These are phyloP conservation scores for Sitophilus oryzae DNA, from an alignment of 1,140 invertebrate species.

Conservation along the genomic window DNA sequence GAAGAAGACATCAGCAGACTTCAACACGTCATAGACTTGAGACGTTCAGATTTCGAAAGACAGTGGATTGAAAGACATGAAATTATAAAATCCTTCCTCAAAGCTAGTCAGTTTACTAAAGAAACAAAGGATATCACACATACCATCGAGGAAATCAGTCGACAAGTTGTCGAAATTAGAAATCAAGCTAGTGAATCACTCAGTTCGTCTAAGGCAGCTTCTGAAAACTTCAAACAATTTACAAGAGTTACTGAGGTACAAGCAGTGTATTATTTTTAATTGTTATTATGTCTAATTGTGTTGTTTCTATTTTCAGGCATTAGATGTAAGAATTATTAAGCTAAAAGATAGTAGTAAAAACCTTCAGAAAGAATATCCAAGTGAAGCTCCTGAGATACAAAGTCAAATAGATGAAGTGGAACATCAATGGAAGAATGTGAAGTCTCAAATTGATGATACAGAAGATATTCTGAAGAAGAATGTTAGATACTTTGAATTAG, in stretches of 20 bases:
- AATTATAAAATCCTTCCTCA: slow-evolving; percentile 57
- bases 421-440: slow-evolving; percentile 67
- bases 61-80: slow-evolving; percentile 56
- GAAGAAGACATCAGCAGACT: slow-evolving; percentile 66
- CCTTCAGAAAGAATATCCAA: slow-evolving; percentile 53
- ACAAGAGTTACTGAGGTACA: slow-evolving; percentile 72
- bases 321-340: slow-evolving; percentile 66
- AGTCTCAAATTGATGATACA: slow-evolving; percentile 61
- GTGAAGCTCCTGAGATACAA: slow-evolving; percentile 55
- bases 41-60: slow-evolving; percentile 53
- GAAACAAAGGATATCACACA: slow-evolving; percentile 70
- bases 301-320: slow-evolving; percentile 57
- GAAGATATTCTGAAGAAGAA: slow-evolving; percentile 52
- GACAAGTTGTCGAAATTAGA: slow-evolving; percentile 57
- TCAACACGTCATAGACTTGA: slow-evolving; percentile 52
- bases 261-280: not conserved
- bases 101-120: slow-evolving; percentile 63
- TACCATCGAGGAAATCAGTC: slow-evolving; percentile 60
- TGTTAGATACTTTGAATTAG: slow-evolving; percentile 53
- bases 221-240: slow-evolving; percentile 68
- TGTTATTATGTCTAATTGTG: slow-evolving; percentile 23
- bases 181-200: slow-evolving; percentile 69
- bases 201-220: slow-evolving; percentile 60
- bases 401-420: slow-evolving; percentile 61
- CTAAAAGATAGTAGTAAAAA: slow-evolving; percentile 67